These are phyloP conservation scores for Crambe crambe DNA, from an alignment of 37 sponge, comb jelly and placozoan species.

Conservation along the genomic window DNA sequence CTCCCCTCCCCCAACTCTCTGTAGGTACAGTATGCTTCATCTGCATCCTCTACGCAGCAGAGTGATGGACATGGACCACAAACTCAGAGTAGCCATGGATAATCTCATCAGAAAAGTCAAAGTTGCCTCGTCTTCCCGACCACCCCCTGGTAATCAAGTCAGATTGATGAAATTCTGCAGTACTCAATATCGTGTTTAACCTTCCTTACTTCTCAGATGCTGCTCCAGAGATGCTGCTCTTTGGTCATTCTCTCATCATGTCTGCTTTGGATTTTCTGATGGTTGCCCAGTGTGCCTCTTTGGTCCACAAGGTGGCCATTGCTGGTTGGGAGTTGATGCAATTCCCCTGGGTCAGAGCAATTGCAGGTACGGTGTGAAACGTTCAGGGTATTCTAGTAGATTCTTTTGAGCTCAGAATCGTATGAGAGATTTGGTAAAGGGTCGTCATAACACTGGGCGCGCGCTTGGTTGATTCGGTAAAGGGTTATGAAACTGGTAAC, in stretches of 20 bases:
- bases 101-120: conserved; percentile 63
- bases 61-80: conserved; percentile 82
- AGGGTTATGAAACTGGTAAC: too few species aligned
- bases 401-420: background rate
- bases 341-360: conserved; percentile 69
- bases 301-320: conserved; percentile 65
- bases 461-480: too few species aligned
- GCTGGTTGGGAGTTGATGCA: conserved; percentile 70
- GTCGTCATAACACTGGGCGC: too few species aligned
- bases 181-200: background rate
- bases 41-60: conserved; percentile 76
- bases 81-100: conserved; percentile 78
- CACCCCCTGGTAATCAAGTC: conserved; percentile 49
- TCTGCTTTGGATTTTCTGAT: conserved; percentile 73
- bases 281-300: conserved; percentile 85
- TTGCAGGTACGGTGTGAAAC: conserved; percentile 7
- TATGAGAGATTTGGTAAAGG: background rate
- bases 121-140: conserved; percentile 35
- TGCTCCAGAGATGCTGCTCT: conserved; percentile 66
- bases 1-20: background rate
- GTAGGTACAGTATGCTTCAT: conserved; percentile 67
- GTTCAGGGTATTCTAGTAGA: background rate
- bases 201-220: too few species aligned
- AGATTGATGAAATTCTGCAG: background rate
- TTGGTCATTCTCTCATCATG: conserved; percentile 57